A percentile compares a stretch with the other conserved stretches of the same genome.
These are phyloP conservation scores for Clupea harengus DNA, from an alignment of 2,113 vertebrate genomes.

Conservation along the genomic window DNA sequence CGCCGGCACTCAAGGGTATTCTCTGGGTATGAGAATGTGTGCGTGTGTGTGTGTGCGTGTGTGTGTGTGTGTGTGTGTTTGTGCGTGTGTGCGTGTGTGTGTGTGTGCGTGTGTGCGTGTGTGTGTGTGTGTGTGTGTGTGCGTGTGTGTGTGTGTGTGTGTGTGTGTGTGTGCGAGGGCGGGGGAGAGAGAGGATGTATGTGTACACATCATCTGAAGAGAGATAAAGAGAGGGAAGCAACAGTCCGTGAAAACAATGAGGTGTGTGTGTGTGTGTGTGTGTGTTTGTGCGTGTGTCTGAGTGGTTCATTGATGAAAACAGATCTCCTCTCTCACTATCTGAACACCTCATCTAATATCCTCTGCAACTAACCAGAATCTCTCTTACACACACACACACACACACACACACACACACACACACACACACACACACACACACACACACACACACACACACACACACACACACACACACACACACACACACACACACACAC, in stretches of 20 bases:
- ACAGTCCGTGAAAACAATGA: constrained; percentile 1
- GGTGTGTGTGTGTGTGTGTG: too few relatives aligned
- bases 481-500: neutral
- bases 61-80: constrained; percentile 26
- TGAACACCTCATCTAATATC: constrained; percentile 8
- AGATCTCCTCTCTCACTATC: constrained; percentile 4
- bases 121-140: constrained; percentile 17
- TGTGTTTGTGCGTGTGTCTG: too few relatives aligned
- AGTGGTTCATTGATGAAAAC: constrained; percentile 17
- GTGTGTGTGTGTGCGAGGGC: neutral
- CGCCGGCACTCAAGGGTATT: neutral
- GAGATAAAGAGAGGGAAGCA: neutral
- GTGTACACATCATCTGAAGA: neutral
- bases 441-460: neutral
- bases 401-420: neutral
- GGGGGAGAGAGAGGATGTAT: neutral
- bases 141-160: constrained; percentile 9
- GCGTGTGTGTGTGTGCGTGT: constrained; percentile 16
- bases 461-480: neutral
- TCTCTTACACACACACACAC: neutral
- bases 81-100: constrained; percentile 2
- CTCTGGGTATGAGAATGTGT: constrained; percentile 21
- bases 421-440: neutral
- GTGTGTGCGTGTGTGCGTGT: constrained; percentile 12
- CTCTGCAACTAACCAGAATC: neutral